Percentiles rank a stretch among this genome's conserved stretches.
Conservation (phyloP, 2,113 vertebrate genomes). For the Chloropsis cyanopogon region DNA sequence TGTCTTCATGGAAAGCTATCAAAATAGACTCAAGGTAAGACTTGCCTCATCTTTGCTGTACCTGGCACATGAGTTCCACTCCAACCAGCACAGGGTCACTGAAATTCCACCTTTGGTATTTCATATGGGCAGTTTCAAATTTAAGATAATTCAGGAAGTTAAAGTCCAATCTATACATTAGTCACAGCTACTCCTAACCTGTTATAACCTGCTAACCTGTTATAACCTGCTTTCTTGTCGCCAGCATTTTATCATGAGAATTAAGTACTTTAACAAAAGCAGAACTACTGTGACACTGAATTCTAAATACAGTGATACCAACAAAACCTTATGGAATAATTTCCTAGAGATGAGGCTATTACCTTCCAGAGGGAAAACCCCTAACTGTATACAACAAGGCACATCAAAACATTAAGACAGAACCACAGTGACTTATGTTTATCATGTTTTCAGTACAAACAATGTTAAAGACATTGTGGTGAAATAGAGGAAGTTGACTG, state of each 20-base stretch:
- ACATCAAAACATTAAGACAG: neutral
- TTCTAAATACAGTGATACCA: neutral
- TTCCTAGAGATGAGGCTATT: neutral
- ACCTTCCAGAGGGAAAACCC: neutral
- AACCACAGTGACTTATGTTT: neutral
- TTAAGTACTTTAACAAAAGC: neutral
- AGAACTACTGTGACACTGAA: neutral
- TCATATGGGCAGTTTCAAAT: neutral
- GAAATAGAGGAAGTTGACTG: neutral
- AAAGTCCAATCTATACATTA: neutral
- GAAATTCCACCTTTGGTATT: neutral
- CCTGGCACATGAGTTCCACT: neutral
- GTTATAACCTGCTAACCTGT: too few relatives aligned
- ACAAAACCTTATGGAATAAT: rapidly evolving
- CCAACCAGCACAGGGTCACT: neutral
- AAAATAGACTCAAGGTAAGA: neutral
- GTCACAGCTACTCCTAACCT: neutral
- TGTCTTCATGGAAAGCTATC: neutral
- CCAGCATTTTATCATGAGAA: neutral
- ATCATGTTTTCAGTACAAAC: neutral
- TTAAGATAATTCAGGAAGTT: neutral
- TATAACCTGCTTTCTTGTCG: neutral
- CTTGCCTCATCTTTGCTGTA: neutral
- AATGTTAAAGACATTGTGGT: neutral
- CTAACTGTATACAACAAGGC: neutral